phyloP scores from a whole-genome alignment of 2,888 invertebrate genomes.

The Lapara coniferarum region DNA sequence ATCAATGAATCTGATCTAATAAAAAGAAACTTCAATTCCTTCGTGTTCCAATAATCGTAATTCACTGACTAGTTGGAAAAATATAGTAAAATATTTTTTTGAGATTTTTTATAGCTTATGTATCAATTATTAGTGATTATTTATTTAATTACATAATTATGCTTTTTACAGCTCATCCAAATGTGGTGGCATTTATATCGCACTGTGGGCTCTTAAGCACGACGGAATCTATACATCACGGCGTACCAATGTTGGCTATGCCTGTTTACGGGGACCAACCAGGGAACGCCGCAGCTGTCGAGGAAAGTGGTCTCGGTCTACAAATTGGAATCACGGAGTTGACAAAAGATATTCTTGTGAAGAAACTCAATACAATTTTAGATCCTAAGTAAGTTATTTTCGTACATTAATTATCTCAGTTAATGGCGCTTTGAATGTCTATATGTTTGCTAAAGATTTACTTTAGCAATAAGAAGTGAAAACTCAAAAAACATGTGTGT shows the following conservation, averaged over 20 bases:
- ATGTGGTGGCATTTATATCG: slow-evolving; percentile 77
- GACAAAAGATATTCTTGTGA: slow-evolving; percentile 71
- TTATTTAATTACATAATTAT: not conserved
- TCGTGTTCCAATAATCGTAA: no score
- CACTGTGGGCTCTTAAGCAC: slow-evolving; percentile 84
- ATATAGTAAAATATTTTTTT: no score
- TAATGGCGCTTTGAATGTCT: not conserved
- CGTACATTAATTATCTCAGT: not conserved
- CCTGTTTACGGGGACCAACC: slow-evolving; percentile 85
- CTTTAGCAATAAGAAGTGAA: no score
- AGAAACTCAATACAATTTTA: slow-evolving; percentile 76
- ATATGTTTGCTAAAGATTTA: no score
- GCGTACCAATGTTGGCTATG: slow-evolving; percentile 84
- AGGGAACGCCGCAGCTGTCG: slow-evolving; percentile 78
- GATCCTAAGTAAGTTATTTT: slow-evolving; percentile 72
- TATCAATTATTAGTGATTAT: no score
- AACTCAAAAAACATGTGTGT: no score
- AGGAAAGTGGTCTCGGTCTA: slow-evolving; percentile 80
- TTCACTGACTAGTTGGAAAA: no score
- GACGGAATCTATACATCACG: slow-evolving; percentile 83
- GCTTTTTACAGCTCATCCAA: slow-evolving; percentile 51
- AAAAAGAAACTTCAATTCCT: no score
- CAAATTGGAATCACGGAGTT: slow-evolving; percentile 70
- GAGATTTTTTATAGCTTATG: no score
- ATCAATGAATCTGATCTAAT: no score